These are phyloP conservation scores for Coelogynopora nodosa DNA, from an alignment of 2,888 invertebrate genomes.

Conservation along the genomic window DNA sequence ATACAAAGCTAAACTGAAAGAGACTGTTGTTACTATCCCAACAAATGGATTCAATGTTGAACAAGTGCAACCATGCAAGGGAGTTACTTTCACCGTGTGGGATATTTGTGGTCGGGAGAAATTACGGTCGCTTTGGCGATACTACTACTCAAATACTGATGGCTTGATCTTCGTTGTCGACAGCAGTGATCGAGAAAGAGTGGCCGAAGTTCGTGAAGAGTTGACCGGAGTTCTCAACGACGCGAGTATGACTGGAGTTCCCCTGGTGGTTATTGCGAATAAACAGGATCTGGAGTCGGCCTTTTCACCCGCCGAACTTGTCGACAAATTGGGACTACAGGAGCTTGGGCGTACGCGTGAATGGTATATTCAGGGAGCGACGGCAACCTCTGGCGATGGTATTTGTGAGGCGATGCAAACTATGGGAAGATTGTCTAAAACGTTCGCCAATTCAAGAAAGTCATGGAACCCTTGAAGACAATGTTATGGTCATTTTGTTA, in stretches of 20 bases:
- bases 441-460: too few species aligned
- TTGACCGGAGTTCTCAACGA: constrained; percentile 98
- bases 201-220: constrained; percentile 96
- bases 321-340: too few species aligned
- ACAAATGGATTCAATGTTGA: constrained; percentile 98
- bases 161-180: constrained; percentile 95
- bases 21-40: constrained; percentile 99
- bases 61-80: too few species aligned
- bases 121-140: constrained; percentile 97
- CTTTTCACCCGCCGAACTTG: constrained; percentile 83
- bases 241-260: constrained; percentile 97
- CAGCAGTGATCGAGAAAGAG: constrained; percentile 95
- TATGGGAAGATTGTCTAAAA: too few species aligned
- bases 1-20: constrained; percentile 99
- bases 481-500: too few species aligned
- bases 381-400: too few species aligned
- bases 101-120: constrained; percentile 99
- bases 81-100: constrained; percentile 62
- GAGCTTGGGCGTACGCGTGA: too few species aligned
- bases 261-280: constrained; percentile 98
- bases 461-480: too few species aligned
- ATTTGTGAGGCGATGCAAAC: too few species aligned
- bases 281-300: constrained; percentile 97
- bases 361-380: too few species aligned
- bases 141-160: constrained; percentile 94